Base-by-base conservation (phyloP, 2,888 invertebrate species). In the Euphydryas editha region DNA sequence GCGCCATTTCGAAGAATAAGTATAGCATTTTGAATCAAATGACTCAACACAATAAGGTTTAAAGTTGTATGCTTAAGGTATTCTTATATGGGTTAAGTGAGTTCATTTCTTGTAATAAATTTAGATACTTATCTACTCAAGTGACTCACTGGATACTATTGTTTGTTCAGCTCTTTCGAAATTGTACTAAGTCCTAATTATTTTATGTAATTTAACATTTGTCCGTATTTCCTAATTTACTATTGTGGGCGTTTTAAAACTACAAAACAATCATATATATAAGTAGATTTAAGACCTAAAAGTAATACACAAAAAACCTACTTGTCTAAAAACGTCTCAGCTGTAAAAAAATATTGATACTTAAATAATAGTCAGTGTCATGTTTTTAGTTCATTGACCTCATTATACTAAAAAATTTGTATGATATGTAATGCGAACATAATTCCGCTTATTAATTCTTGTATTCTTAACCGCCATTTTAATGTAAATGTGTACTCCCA, bases 131-230 rank as follows among this genome's bases (percentile, higher is more conserved):
- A 80, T 78, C 70, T 65, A 69, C 68, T 69, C 70, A 54, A 67
- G 69, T 76, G 74, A 78, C 69, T 77, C 72, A 75, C 66, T 70
- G 66, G 60, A 65, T 58, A 70, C 55, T 65, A 59, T 64, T 66
- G 73, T 65, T 74, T 77, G 73, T 76, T 63, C 72, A 47, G n/a
- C 60, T 68, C 69, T 78, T 76, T 76, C 76, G 69, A 73, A 72
- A 76, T 62, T 66, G 66, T 71, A 68, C 62, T 67, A 65, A 65
- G 67, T 69, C 68, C 67, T 68, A 55, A 57, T 67, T 21, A 36
- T 44, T 65, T 42, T 46, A 18, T 4, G 24, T 58, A 42, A 42
- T 59, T 64, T 36, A 42, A 56, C 36, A 54, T 11, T 3, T 17
- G n/a, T 36, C 17, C 54, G 21, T 8, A 17, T 54, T 54, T 36